Evolutionary conservation across 1,140 invertebrate genomes (phyloP).

Genomic region (Trinorchestia longiramus): DNA sequence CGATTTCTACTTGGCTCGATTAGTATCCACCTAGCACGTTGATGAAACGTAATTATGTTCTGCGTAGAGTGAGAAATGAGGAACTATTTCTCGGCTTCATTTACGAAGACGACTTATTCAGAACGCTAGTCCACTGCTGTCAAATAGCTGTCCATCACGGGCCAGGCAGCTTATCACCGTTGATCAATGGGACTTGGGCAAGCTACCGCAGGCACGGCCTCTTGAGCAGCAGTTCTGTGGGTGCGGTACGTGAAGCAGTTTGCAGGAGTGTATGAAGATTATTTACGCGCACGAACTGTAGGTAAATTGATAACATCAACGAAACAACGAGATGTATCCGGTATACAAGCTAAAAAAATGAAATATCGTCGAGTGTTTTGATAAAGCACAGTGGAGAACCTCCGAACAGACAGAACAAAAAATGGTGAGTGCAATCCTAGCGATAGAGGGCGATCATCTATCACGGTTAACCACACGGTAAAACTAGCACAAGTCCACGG

Average conservation of each 20-base stretch:
- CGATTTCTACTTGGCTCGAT: too few species aligned
- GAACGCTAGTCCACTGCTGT: neutral
- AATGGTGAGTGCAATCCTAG: neutral
- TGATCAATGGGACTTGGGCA: slow-evolving; percentile 5
- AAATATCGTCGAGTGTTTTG: neutral
- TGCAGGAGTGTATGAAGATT: neutral
- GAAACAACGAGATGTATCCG: neutral
- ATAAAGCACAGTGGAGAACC: neutral
- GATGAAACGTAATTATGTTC: neutral
- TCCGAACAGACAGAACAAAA: neutral
- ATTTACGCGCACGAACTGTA: neutral
- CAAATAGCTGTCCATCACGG: slow-evolving; percentile 26
- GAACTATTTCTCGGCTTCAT: neutral
- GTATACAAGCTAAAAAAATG: neutral
- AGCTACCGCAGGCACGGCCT: neutral
- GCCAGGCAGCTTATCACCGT: neutral
- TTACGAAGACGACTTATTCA: neutral
- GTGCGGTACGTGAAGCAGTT: neutral
- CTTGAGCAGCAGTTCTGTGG: neutral
- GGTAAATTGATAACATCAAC: neutral
- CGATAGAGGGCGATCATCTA: slow-evolving; percentile 34
- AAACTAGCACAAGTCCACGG: slow-evolving; percentile 32
- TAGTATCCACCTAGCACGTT: too few species aligned
- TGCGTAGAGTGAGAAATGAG: neutral
- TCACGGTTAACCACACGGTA: slow-evolving; percentile 15